Conservation (phyloP, 2,888 invertebrate genomes). For the Cephus spinipes region DNA sequence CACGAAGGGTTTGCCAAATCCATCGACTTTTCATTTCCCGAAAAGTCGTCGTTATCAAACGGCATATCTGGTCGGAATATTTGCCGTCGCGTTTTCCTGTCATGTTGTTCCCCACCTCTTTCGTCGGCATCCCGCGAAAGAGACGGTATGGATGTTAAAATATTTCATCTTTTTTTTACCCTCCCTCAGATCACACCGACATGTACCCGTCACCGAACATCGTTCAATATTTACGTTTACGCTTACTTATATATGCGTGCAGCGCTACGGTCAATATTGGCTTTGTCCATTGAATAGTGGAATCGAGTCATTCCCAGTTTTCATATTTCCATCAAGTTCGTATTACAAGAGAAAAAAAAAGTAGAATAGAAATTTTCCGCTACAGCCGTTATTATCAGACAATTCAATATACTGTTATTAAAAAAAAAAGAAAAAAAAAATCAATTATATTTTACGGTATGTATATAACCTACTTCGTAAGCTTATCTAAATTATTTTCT, state of each 20-base stretch:
- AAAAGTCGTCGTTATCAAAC: not conserved
- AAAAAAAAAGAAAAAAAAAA: not conserved
- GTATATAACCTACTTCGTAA: not conserved
- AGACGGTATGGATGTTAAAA: not conserved
- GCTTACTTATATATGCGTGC: not conserved
- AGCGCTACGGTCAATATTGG: not conserved
- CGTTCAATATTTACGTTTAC: not conserved
- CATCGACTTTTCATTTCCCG: not conserved
- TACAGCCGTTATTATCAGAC: not conserved
- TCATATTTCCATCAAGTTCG: not conserved
- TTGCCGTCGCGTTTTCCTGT: not conserved
- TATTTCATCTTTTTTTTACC: not conserved
- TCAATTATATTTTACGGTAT: not conserved
- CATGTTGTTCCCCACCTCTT: not conserved
- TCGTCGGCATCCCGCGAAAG: not conserved
- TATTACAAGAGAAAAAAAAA: not conserved
- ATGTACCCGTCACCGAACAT: not conserved
- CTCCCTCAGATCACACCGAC: not conserved
- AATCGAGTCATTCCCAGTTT: not conserved
- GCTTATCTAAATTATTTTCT: not conserved
- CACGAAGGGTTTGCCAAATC: conserved; percentile 24
- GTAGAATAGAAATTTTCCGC: not conserved
- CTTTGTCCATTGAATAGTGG: not conserved
- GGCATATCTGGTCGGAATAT: not conserved
- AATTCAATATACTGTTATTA: not conserved